Evolutionary conservation across 2,888 invertebrate genomes (phyloP), one percentile per base, ranked within the genome.

Genomic region (Epinotia ramella): DNA sequence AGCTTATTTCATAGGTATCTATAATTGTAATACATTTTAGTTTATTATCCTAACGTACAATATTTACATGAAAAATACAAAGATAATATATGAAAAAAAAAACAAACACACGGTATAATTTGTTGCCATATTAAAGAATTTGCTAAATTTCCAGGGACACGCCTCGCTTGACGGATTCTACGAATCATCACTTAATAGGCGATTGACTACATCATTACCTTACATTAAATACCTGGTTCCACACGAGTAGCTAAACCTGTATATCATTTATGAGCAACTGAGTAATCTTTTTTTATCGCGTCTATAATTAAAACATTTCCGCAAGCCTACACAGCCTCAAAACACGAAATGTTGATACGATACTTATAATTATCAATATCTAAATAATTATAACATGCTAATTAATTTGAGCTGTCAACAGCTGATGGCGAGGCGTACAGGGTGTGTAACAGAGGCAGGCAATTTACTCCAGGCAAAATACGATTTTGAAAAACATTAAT

Each of bases 251-350:
- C 1, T 46, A 46, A 60, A 69, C 69, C 46, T 5, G 69, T 60
- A 11, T 12, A 46, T 46, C 20, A 53, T 28, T n/a, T 40, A 57
- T 67, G 40, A 24, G 44, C 20, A 60, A 9, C 24, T 24, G 24
- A 13, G 13, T 60, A 59, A 24, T 68, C 11, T 59, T 68, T 69
- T 69, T 69, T 69, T n/a, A n/a, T 7, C n/a, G 16, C 7, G 28
- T 46, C 4, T 2, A n/a, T 9, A 40, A 18, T 57, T 59, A 60
- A 69, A 69, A 69, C 69, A 60, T 46, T 59, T 69, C 69, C 69
- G 69, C 60, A 44, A 46, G 59, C 69, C 59, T 69, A 69, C 69
- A 59, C 69, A 44, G 24, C 44, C 18, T 18, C 12, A 56, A 57
- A 56, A 67, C 20, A 67, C 53, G 5, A 18, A 33, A 56, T 28